These are phyloP conservation scores for Brachirus orientalis DNA, from an alignment of 2,113 vertebrate genomes.

Conservation along the genomic window DNA sequence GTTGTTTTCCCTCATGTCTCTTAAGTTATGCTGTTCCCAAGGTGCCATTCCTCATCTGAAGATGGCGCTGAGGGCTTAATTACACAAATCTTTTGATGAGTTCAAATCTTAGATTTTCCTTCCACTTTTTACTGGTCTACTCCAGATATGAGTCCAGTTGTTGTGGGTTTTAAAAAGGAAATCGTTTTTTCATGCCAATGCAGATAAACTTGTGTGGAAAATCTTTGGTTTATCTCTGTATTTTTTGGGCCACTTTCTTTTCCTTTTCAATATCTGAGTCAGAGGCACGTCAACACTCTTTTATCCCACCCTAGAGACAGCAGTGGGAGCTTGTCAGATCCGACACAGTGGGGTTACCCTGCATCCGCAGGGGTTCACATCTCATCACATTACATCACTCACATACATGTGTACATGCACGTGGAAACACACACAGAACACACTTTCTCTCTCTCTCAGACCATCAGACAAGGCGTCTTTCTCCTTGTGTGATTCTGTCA, in stretches of 20 bases:
- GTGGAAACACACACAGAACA: neutral
- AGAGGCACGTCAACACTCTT: slow-evolving; percentile 42
- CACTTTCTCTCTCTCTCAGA: slow-evolving; percentile 13
- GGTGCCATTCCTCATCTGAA: slow-evolving; percentile 18
- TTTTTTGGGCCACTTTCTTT: slow-evolving; percentile 42
- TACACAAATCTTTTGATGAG: slow-evolving; percentile 40
- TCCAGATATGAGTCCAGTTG: slow-evolving; percentile 24
- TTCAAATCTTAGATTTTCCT: slow-evolving; percentile 38
- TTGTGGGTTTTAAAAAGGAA: slow-evolving; percentile 29
- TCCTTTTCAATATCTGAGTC: slow-evolving; percentile 45
- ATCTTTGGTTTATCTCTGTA: slow-evolving; percentile 30
- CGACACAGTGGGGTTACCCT: slow-evolving; percentile 61
- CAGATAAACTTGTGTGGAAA: slow-evolving; percentile 42
- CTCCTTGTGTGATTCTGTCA: slow-evolving; percentile 21
- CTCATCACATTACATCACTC: slow-evolving; percentile 45
- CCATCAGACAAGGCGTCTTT: slow-evolving; percentile 19
- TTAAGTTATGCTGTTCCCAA: slow-evolving; percentile 1
- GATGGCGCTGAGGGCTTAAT: slow-evolving; percentile 41
- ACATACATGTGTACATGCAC: neutral
- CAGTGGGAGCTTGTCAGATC: slow-evolving; percentile 67
- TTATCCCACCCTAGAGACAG: slow-evolving; percentile 49
- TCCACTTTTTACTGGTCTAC: slow-evolving; percentile 7
- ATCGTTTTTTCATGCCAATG: slow-evolving; percentile 15
- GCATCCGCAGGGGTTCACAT: slow-evolving; percentile 40
- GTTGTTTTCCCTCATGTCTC: neutral